Percentiles rank a stretch among this genome's conserved stretches.
phyloP scores from a whole-genome alignment of 2,888 invertebrate genomes.

The Biston stratarius region DNA sequence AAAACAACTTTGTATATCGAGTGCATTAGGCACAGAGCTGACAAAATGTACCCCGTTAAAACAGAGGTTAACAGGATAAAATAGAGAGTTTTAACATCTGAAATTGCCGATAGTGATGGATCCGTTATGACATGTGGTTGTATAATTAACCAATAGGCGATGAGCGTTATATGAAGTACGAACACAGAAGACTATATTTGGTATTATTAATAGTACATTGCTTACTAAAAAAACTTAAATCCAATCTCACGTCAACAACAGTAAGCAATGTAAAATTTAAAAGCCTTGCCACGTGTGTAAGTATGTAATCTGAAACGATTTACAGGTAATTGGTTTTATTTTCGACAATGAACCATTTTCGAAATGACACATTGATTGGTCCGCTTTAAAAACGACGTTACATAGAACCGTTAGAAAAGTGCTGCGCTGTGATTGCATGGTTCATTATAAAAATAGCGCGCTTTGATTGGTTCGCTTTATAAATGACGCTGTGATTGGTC shows the following conservation, averaged over 20 bases:
- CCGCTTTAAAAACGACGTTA: constrained; percentile 12
- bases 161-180: background rate
- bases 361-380: constrained; percentile 1
- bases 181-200: constrained; percentile 17
- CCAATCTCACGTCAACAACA: constrained; percentile 20
- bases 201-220: constrained; percentile 10
- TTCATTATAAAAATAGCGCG: constrained; percentile 35
- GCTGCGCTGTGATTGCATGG: background rate
- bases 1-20: constrained; percentile 31
- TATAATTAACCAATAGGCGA: constrained; percentile 15
- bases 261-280: constrained; percentile 27
- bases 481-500: constrained; percentile 70
- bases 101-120: background rate
- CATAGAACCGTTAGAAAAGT: constrained; percentile 39
- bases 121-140: constrained; percentile 5
- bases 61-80: constrained; percentile 1
- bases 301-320: background rate
- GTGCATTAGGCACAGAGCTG: constrained; percentile 5
- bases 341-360: background rate
- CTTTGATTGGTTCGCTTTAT: constrained; percentile 52
- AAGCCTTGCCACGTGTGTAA: constrained; percentile 13
- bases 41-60: background rate
- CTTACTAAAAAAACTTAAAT: constrained; percentile 10
- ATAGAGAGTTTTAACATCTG: constrained; percentile 35
- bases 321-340: background rate